Base-by-base conservation (phyloP, 2,113 vertebrate species). In the Helogale parvula region DNA sequence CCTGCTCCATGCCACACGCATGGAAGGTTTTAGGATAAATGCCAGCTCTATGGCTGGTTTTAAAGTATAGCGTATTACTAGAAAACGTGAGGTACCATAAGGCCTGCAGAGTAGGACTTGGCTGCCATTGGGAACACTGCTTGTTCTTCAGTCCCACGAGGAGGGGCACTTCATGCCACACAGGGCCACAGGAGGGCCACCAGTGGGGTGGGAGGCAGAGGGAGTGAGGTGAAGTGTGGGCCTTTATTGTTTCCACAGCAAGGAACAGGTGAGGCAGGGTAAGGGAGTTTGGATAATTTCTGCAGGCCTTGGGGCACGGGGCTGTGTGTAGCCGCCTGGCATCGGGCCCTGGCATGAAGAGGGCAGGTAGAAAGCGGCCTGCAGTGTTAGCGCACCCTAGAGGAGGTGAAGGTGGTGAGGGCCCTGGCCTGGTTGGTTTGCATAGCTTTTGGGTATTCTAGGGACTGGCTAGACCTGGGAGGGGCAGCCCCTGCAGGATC, bases 111-210 rank as follows among this genome's bases (percentile, higher is more conserved):
- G 35, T 9, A 47, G 47, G 57, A 81, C 4, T 23, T 7, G 38
- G 9, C 45, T 29, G 27, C 3, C 31, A 14, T 7, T 5, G 54
- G 13, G 41, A 60, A 72, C 45, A 11, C 9, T 16, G 27, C 29
- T 71, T 23, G 11, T 38, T 11, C 11, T 63, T 88, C 50, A 21
- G 17, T 68, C 13, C 54, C 17, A 16, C 6, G 7, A 31, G 41
- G 9, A 50, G 14, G 54, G 25, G 21, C 3, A 2, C 11, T 5
- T 4, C 3, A 7, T 9, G 3, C 29, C 7, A 3, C 0, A 0
- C 0, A n/a, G 71, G 35, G 50, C 69, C 16, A 2, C 17, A 2
- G 6, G 8, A 45, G 13, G 29, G 13, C n/a, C 9, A 8, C 8
- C 31, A 5, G 77, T 29, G 13, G 0, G 10, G 31, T 45, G 5